Evolutionary conservation across 2,888 invertebrate species (phyloP).

Genomic region (Drosophila kanekoi): DNA sequence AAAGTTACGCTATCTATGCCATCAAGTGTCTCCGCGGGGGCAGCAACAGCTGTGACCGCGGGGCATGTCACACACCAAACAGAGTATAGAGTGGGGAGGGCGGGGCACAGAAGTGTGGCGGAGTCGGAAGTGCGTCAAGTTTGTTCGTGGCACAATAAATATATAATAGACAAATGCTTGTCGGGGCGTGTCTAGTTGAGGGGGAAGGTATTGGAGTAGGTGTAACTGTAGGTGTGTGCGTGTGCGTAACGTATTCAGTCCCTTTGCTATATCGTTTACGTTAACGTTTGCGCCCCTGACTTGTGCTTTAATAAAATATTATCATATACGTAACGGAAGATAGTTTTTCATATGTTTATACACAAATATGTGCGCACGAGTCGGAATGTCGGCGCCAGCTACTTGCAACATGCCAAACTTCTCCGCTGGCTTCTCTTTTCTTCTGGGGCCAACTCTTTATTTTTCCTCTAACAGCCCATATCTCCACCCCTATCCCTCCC

Average conservation of each 20-base stretch:
- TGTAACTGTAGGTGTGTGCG: conserved; percentile 2
- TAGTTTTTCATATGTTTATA: conserved; percentile 77
- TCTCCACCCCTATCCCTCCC: too few relatives aligned
- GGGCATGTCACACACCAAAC: conserved; percentile 31
- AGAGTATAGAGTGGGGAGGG: background rate
- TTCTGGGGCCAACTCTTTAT: conserved; percentile 56
- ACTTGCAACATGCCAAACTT: conserved; percentile 31
- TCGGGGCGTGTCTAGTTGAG: conserved; percentile 49
- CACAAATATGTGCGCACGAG: conserved; percentile 43
- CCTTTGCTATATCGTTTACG: conserved; percentile 2
- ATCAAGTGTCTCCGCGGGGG: conserved; percentile 12
- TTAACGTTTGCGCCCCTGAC: background rate
- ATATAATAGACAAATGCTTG: conserved; percentile 60
- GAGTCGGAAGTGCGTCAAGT: conserved; percentile 22
- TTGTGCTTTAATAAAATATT: conserved; percentile 74
- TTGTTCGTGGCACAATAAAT: conserved; percentile 59
- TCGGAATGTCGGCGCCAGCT: conserved; percentile 27
- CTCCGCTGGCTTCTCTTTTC: conserved; percentile 40
- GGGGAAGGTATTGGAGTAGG: conserved; percentile 16
- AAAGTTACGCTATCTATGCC: conserved; percentile 55
- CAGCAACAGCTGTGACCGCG: conserved; percentile 23
- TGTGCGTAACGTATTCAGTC: conserved; percentile 30
- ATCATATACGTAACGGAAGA: conserved; percentile 72
- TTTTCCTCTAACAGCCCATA: conserved; percentile 8
- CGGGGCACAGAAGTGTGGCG: conserved; percentile 1